Percentiles rank a stretch among this genome's conserved stretches.
Evolutionary conservation across 1,140 invertebrate species (phyloP).

Genomic region (Zaprionus capensis): DNA sequence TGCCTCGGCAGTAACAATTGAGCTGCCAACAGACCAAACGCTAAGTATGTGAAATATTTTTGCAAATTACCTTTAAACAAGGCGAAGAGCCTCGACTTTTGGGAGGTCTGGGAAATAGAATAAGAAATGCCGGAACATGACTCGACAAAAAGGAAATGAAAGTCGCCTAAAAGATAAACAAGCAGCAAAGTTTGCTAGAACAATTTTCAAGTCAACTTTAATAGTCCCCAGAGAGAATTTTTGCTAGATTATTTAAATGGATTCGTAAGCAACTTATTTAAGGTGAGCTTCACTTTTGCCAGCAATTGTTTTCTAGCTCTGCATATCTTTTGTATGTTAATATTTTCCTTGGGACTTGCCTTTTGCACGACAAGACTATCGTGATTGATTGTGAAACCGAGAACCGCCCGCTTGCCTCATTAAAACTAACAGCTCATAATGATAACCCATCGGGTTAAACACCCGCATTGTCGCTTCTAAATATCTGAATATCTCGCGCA

Average conservation of each 20-base stretch:
- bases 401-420: constrained; percentile 27
- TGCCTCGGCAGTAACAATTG: constrained; percentile 8
- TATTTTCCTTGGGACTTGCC: constrained; percentile 2
- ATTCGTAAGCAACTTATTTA: background rate
- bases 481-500: constrained; percentile 23
- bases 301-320: background rate
- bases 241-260: background rate
- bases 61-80: constrained; percentile 30
- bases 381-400: constrained; percentile 53
- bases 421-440: constrained; percentile 53
- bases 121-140: constrained; percentile 37
- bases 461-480: constrained; percentile 61
- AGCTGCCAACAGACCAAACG: constrained; percentile 17
- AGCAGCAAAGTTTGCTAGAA: background rate
- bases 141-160: constrained; percentile 28
- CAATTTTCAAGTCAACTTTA: constrained; percentile 7
- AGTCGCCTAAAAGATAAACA: constrained; percentile 2
- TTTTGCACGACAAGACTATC: constrained; percentile 8
- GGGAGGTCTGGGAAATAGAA: constrained; percentile 19
- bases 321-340: constrained; percentile 35
- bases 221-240: background rate
- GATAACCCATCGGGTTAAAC: constrained; percentile 60
- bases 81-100: constrained; percentile 9
- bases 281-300: background rate
- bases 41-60: constrained; percentile 40